These are phyloP conservation scores for Argynnis bischoffii DNA, from an alignment of 2,888 invertebrate species.

Conservation along the genomic window DNA sequence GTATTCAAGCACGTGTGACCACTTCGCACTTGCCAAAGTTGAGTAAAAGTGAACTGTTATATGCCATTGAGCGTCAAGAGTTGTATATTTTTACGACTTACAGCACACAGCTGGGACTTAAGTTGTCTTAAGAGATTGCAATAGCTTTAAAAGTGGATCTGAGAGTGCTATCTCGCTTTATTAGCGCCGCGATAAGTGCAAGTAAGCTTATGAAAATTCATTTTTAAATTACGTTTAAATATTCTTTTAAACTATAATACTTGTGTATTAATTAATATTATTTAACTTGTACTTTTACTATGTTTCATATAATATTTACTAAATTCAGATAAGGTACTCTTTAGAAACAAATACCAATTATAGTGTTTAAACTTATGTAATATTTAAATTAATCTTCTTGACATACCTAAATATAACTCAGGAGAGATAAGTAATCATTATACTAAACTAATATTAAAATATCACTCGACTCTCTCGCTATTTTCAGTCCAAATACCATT, in stretches of 20 bases:
- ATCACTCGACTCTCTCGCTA: not conserved
- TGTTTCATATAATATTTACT: too few species aligned
- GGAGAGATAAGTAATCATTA: too few species aligned
- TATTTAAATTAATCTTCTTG: too few species aligned
- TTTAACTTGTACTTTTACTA: too few species aligned
- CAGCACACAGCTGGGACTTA: constrained; percentile 47
- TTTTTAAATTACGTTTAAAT: constrained; percentile 1
- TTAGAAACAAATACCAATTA: too few species aligned
- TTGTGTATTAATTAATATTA: too few species aligned
- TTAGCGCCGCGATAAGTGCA: constrained; percentile 19
- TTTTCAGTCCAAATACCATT: constrained; percentile 1
- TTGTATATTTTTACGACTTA: constrained; percentile 67
- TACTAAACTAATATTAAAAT: not conserved
- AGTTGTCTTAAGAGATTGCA: constrained; percentile 58
- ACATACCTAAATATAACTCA: too few species aligned
- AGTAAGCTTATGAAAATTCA: constrained; percentile 10
- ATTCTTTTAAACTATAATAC: not conserved
- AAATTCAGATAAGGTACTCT: too few species aligned
- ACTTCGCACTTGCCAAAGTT: constrained; percentile 70
- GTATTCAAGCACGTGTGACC: constrained; percentile 63
- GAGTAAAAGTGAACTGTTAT: constrained; percentile 69
- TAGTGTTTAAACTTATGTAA: too few species aligned
- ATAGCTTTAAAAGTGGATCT: constrained; percentile 40
- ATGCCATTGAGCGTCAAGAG: constrained; percentile 53
- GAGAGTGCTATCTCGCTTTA: constrained; percentile 26